Percentiles rank a stretch among this genome's conserved stretches.
Evolutionary conservation across 2,888 invertebrate species (phyloP).

Genomic region (Meta bourneti): DNA sequence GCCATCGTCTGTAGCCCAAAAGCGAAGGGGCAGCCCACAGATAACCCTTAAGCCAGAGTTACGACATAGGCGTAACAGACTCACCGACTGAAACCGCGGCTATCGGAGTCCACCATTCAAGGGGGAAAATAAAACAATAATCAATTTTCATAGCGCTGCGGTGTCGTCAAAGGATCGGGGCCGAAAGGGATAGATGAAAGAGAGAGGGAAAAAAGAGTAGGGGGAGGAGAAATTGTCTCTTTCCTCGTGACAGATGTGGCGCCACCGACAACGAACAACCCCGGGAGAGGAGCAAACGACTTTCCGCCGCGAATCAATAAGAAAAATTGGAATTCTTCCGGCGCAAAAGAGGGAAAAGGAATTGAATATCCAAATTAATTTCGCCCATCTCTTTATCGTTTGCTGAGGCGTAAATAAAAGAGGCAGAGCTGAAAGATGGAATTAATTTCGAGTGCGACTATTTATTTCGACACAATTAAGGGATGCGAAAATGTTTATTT

Average conservation of each 20-base stretch:
- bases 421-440: background rate
- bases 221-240: background rate
- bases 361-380: background rate
- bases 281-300: background rate
- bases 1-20: too few relatives aligned
- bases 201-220: background rate
- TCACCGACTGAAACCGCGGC: background rate
- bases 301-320: conserved; percentile 15
- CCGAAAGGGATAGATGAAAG: too few relatives aligned
- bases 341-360: background rate
- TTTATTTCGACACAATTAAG: background rate
- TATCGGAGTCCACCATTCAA: background rate
- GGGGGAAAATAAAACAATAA: conserved; percentile 14
- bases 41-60: background rate
- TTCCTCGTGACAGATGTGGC: conserved; percentile 64
- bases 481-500: background rate
- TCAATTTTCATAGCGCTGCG: conserved; percentile 35
- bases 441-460: background rate
- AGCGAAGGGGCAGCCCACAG: background rate
- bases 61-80: background rate
- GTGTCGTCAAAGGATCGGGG: background rate
- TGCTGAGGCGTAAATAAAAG: background rate
- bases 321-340: conserved; percentile 30
- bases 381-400: background rate
- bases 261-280: conserved; percentile 15